Percentiles rank a stretch among this genome's conserved stretches.
Evolutionary conservation across 2,797 vertebrate species (phyloP).

Genomic region (Amniataba percoides): DNA sequence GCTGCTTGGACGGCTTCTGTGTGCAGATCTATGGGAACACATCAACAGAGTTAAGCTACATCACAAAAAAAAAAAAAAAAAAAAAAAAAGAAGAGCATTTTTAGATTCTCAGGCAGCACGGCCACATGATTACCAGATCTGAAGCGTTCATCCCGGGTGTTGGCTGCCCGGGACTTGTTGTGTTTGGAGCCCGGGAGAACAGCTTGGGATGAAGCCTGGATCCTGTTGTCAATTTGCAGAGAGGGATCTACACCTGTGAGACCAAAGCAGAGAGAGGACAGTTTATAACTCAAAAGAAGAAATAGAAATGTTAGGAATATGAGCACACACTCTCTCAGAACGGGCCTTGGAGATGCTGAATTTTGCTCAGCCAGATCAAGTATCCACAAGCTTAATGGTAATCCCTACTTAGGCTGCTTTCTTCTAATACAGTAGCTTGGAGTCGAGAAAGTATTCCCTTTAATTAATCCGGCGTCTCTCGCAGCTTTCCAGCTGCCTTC

Average conservation of each 20-base stretch:
- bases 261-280: constrained; percentile 11
- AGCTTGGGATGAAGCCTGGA: constrained; percentile 85
- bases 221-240: constrained; percentile 90
- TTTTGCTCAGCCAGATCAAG: constrained; percentile 48
- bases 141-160: constrained; percentile 94
- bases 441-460: constrained; percentile 61
- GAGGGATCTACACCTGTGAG: constrained; percentile 92
- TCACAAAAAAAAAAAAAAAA: neutral
- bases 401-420: constrained; percentile 61
- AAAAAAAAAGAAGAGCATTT: constrained; percentile 8
- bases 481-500: constrained; percentile 41
- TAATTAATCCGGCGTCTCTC: constrained; percentile 64
- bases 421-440: constrained; percentile 52
- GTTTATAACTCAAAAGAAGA: constrained; percentile 17
- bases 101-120: constrained; percentile 11
- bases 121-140: constrained; percentile 90
- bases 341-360: constrained; percentile 20
- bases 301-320: constrained; percentile 17
- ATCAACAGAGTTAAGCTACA: constrained; percentile 39
- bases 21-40: constrained; percentile 89
- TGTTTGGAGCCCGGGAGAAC: constrained; percentile 82
- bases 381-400: constrained; percentile 58
- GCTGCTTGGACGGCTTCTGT: constrained; percentile 98
- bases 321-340: constrained; percentile 18
- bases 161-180: constrained; percentile 89